These are phyloP conservation scores for Chloroceryle inda DNA, from an alignment of 2,797 vertebrate genomes.

Conservation along the genomic window DNA sequence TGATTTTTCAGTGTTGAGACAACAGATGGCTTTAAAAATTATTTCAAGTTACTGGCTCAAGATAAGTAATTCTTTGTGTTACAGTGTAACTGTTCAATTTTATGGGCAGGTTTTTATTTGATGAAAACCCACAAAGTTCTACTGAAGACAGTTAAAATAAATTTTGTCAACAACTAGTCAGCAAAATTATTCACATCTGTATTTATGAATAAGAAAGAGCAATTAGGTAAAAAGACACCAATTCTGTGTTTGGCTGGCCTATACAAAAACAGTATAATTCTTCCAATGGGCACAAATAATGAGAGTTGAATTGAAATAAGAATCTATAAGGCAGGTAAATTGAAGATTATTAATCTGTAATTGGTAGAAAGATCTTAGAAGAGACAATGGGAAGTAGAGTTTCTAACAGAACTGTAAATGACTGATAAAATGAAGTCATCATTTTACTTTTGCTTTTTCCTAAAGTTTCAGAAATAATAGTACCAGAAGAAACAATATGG, in stretches of 20 bases:
- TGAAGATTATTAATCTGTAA: neutral
- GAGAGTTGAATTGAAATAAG: neutral
- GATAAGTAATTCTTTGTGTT: neutral
- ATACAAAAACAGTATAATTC: neutral
- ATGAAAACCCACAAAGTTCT: neutral
- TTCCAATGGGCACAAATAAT: neutral
- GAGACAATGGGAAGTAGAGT: neutral
- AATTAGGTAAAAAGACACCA: neutral
- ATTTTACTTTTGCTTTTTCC: neutral
- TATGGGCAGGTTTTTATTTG: neutral
- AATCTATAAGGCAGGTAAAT: neutral
- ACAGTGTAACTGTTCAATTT: neutral
- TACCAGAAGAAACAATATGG: neutral
- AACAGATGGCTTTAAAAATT: neutral
- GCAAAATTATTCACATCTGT: neutral
- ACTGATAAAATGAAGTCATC: neutral
- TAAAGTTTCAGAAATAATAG: neutral
- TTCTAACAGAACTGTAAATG: neutral
- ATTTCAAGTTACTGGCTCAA: neutral
- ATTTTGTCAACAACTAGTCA: neutral
- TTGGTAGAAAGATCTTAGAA: neutral
- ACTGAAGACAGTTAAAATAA: neutral
- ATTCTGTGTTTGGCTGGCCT: neutral
- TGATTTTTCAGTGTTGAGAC: neutral
- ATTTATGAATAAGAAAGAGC: neutral